Conservation (phyloP, 2,888 invertebrate species). For the Agrochola circellaris region DNA sequence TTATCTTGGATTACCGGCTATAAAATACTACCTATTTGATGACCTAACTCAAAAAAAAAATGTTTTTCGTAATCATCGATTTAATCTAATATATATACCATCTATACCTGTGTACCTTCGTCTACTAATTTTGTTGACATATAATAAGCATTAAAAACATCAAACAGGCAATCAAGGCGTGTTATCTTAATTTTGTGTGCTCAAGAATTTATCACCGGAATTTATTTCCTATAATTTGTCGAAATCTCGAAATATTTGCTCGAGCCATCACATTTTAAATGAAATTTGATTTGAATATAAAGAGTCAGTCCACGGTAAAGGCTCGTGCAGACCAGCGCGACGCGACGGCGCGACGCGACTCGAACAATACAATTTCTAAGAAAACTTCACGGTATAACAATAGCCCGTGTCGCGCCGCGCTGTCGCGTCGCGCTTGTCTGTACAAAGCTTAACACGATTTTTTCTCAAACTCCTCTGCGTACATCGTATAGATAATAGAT, state of each 20-base stretch:
- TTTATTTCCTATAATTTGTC: constrained; percentile 42
- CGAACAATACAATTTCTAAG: no score
- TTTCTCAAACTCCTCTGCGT: neutral
- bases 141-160: constrained; percentile 18
- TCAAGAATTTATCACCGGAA: constrained; percentile 35
- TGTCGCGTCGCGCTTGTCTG: no score
- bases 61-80: neutral
- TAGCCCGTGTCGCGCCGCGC: no score
- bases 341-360: no score
- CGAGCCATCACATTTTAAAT: neutral
- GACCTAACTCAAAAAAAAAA: no score
- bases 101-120: neutral
- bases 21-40: neutral
- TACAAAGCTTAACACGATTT: no score
- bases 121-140: constrained; percentile 33
- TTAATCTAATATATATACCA: neutral
- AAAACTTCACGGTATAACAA: no score
- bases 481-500: neutral
- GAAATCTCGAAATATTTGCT: constrained; percentile 15
- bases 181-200: constrained; percentile 34
- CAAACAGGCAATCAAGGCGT: constrained; percentile 37
- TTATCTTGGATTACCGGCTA: neutral
- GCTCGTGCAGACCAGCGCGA: no score
- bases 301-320: neutral
- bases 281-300: neutral